Evolutionary conservation across 2,797 vertebrate genomes (phyloP), one percentile per base, ranked within the genome.

Genomic region (Brachyrhaphis roseni): DNA sequence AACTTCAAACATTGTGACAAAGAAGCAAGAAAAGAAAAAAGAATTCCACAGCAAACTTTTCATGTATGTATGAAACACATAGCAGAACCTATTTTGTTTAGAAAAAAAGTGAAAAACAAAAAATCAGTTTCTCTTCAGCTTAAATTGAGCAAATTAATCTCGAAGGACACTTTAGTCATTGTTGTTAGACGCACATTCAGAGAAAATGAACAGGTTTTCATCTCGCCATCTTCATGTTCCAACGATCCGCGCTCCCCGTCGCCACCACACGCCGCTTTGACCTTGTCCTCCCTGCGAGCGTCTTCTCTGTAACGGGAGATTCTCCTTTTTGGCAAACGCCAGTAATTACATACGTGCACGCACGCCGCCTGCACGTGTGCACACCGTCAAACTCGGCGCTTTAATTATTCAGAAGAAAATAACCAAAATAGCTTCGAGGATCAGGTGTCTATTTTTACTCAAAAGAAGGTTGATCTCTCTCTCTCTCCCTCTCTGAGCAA

Each of bases 281-380:
- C 92, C 93, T 94, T 93, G 92, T 90, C 90, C 84, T 88, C 88
- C 85, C 77, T 79, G 86, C 80, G 72, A 86, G 84, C 80, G 78
- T 88, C 87, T 87, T 68, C 55, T 84, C 79, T 91, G 84, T 93
- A 93, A 93, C 88, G 80, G 91, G 88, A 94, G 92, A 87, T 66
- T 89, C 89, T 90, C 79, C 75, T 70, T 81, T 26, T 78, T 84
- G 83, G 77, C 84, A 88, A 90, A 90, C 81, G 78, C 87, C 88
- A 84, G 92, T 93, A 95, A 94, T 94, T 94, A 93, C 80, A 85
- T 59, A 74, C 20, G 49, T 46, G 62, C 74, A 74, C 43, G 23
- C 47, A 75, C 55, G 12, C 20, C 47, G 47, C 36, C 59, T 18
- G 26, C 45, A 51, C 31, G 0, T 34, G 62, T 4, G 41, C 77